Percentiles rank a stretch among this genome's conserved stretches.
phyloP scores from a whole-genome alignment of 2,113 vertebrate genomes.

The Balaeniceps rex region DNA sequence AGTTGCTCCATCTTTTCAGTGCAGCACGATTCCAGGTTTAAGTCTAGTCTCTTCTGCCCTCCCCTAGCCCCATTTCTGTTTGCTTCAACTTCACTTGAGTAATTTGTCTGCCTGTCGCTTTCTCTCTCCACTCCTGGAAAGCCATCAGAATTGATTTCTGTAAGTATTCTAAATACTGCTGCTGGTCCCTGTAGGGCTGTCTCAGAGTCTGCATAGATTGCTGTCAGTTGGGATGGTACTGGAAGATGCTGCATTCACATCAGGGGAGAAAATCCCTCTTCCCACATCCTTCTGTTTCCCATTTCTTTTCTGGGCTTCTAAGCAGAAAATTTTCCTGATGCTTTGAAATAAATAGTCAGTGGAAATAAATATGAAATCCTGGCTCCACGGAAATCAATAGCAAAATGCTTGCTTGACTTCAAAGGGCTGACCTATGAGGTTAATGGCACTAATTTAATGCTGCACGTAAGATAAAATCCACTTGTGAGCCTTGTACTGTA shows the following conservation, averaged over 20 bases:
- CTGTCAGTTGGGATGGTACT: neutral
- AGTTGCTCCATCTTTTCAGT: neutral
- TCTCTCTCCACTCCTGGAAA: neutral
- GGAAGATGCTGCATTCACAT: neutral
- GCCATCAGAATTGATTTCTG: constrained; percentile 6
- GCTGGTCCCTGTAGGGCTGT: neutral
- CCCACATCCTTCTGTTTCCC: neutral
- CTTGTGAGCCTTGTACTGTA: neutral
- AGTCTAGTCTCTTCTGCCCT: neutral
- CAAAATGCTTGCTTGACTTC: constrained; percentile 37
- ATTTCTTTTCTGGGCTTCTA: neutral
- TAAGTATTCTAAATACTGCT: constrained; percentile 21
- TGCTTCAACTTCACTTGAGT: neutral
- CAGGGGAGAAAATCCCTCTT: neutral
- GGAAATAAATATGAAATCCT: constrained; percentile 38
- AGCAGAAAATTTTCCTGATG: neutral
- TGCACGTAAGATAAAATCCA: constrained; percentile 4
- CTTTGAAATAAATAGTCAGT: constrained; percentile 23
- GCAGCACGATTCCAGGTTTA: neutral
- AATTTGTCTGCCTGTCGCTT: neutral
- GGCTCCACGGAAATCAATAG: constrained; percentile 17
- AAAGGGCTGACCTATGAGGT: constrained; percentile 18
- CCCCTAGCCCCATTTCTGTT: neutral
- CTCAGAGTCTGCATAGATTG: neutral
- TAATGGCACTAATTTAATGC: constrained; percentile 36